These are phyloP conservation scores for Acanthosepion pharaonis DNA, from an alignment of 2,888 invertebrate species.

Conservation along the genomic window DNA sequence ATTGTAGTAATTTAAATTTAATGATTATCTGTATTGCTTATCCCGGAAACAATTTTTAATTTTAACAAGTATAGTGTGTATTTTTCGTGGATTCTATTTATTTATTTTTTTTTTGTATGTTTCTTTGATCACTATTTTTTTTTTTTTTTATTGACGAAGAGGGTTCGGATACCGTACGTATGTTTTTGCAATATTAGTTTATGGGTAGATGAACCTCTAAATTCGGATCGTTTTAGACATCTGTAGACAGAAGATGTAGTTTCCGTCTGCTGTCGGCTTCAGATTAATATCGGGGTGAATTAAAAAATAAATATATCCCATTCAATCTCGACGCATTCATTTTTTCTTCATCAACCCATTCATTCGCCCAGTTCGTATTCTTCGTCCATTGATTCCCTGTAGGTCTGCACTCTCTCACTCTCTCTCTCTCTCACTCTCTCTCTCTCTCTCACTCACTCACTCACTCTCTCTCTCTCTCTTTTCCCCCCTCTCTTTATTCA, in stretches of 20 bases:
- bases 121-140: neutral
- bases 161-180: neutral
- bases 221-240: neutral
- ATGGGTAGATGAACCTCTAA: neutral
- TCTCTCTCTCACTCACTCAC: neutral
- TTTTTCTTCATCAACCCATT: neutral
- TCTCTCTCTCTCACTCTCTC: neutral
- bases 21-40: too few species aligned
- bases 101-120: too few species aligned
- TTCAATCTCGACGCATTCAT: neutral
- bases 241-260: neutral
- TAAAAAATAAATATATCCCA: neutral
- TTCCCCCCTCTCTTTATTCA: neutral
- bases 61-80: too few species aligned
- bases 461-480: neutral
- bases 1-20: too few species aligned
- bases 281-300: neutral
- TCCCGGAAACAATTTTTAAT: neutral
- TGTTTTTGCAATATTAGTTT: neutral
- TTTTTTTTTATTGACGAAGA: neutral
- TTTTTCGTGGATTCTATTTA: neutral
- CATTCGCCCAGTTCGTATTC: neutral
- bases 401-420: neutral
- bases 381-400: neutral
- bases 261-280: neutral